Base-by-base conservation (phyloP, 2,113 vertebrate species). In the Indri indri region DNA sequence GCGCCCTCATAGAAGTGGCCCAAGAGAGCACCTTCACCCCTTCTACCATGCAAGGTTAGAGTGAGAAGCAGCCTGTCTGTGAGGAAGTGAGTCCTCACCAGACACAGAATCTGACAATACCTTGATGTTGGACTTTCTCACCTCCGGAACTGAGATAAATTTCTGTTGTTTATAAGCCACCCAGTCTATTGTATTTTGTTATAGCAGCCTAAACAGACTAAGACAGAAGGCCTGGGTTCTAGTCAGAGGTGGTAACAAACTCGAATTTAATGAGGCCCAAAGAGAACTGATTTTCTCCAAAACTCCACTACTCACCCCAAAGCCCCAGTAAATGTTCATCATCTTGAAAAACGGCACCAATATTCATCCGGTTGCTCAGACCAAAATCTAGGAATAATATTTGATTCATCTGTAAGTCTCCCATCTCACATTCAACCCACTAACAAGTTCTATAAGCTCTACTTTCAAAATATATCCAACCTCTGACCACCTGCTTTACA, bases 271-370 rank as follows among this genome's bases (percentile, higher is more conserved):
- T 20, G 66, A 79, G 54, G 11, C 47, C 86, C 90, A 88, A 87
- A 77, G n/a, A 91, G 22, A 82, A 90, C 32, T 85, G 8, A 71
- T 88, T 88, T 94, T 74, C 81, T 94, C 45, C 54, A 52, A 57
- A 95, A 88, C n/a, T 25, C 88, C 13, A 61, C 37, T 74, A 2
- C 5, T 91, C 32, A 34, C 25, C n/a, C 23, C 37, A 87, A 54
- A 88, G 30, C 40, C 40, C 17, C 40, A 82, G 66, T 20, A 73
- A 84, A 79, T 6, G 50, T 37, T 79, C 23, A 1, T 32, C 32
- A 77, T 40, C n/a, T 92, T 84, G 32, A 93, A 65, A 83, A 87
- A 32, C n/a, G 54, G 8, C 13, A 66, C 42, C n/a, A 30, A 45
- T 17, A 47, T 40, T 11, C 7, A 25, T 12, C 23, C 37, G 37